Base-by-base conservation (phyloP, 2,113 vertebrate genomes). In the Psophia crepitans region DNA sequence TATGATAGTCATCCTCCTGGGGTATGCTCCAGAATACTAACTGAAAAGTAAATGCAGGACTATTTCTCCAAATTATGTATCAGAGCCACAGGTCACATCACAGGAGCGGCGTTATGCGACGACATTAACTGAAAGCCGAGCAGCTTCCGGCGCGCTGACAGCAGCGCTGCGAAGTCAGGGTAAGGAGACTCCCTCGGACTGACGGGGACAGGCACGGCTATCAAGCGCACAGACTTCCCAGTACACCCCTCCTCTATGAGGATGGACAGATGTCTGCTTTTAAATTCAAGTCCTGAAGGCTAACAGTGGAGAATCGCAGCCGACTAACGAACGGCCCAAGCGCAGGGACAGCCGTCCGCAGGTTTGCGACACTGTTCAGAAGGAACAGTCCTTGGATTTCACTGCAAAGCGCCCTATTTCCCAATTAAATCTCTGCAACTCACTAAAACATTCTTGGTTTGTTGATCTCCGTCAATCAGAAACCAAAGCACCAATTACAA, bases 341-440 rank as follows among this genome's bases (percentile, higher is more conserved):
- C 0, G 0, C 4, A 14, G 0, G 5, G 20, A 43, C 0, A 0
- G 28, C 5, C 39, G 56, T 2, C 44, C 6, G 14, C 3, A 28
- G 1, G 61, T 81, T 4, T 53, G 41, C 27, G 30, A 28, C 33
- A 3, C 63, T 9, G 17, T 8, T 82, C 5, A 44, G 28, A 70
- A 77, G 41, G 20, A 70, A 53, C 5, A 12, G 16, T 16, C 46
- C n/a, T 44, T 23, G 8, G 5, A 56, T 68, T 58, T 71, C 53
- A 48, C 66, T 28, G 66, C 70, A 79, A 73, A 60, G 44, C 28
- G 44, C 7, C 32, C 41, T 14, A 22, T 35, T 73, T 70, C 21
- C 48, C 58, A 83, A 17, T 19, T 46, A 87, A 27, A 74, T 14
- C 39, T 53, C 1, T 15, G 5, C 35, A 80, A 61, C 32, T 19